These are phyloP conservation scores for Bombus vancouverensis DNA, from an alignment of 1,140 invertebrate genomes.

Conservation along the genomic window DNA sequence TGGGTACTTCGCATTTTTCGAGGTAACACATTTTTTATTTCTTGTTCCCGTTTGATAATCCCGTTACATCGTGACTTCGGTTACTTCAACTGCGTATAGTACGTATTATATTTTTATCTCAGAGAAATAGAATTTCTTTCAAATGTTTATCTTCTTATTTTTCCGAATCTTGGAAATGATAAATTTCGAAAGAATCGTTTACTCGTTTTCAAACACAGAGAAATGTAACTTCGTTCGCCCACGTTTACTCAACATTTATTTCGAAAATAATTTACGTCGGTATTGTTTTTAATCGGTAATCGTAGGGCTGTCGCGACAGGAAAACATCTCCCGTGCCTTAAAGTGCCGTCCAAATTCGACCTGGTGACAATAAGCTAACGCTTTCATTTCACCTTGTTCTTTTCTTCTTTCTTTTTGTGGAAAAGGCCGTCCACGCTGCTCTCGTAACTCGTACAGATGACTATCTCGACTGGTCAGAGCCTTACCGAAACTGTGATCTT, in stretches of 20 bases:
- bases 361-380: conserved; percentile 61
- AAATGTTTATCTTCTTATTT: background rate
- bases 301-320: conserved; percentile 68
- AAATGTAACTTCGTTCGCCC: background rate
- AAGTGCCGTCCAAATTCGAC: conserved; percentile 71
- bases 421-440: conserved; percentile 6
- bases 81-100: background rate
- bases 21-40: background rate
- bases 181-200: background rate
- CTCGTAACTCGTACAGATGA: background rate
- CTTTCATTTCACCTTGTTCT: conserved; percentile 4
- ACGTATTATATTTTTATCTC: no score
- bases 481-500: conserved; percentile 53
- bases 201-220: background rate
- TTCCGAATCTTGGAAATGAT: background rate
- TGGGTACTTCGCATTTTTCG: background rate
- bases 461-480: conserved; percentile 11
- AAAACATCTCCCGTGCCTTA: conserved; percentile 71
- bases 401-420: background rate
- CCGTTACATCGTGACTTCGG: background rate
- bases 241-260: background rate
- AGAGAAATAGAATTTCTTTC: background rate
- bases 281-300: conserved; percentile 1
- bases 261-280: no score
- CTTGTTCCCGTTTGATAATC: background rate